Evolutionary conservation across 2,113 vertebrate species (phyloP).

Genomic region (Sterrhoptilus dennistouni): DNA sequence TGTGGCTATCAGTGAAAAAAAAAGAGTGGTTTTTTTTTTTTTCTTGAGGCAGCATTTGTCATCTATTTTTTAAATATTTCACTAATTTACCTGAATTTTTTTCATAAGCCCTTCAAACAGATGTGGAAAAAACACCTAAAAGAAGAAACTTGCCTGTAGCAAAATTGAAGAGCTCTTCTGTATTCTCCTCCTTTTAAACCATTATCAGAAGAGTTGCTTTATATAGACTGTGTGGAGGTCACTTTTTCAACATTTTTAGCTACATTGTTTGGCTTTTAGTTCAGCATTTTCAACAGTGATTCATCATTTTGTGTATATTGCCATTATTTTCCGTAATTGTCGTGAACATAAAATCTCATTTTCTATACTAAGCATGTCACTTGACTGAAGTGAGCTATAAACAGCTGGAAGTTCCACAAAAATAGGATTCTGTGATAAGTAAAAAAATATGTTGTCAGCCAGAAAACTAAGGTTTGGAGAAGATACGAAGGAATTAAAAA

Average conservation of each 20-base stretch:
- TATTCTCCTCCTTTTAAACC: neutral
- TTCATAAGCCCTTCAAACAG: neutral
- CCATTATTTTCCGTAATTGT: neutral
- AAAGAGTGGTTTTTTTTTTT: neutral
- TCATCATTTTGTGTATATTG: neutral
- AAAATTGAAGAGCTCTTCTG: neutral
- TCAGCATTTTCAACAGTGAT: neutral
- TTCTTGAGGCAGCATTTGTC: neutral
- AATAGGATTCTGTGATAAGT: neutral
- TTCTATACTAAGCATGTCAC: neutral
- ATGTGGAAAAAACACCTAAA: neutral
- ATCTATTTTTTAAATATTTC: neutral
- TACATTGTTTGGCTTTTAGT: neutral
- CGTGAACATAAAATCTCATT: neutral
- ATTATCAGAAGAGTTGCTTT: neutral
- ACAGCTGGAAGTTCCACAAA: neutral
- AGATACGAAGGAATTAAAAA: neutral
- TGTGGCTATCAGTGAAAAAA: neutral
- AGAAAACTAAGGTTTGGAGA: neutral
- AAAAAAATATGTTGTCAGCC: neutral
- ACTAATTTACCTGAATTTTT: neutral
- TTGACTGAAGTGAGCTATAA: neutral
- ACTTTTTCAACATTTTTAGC: neutral
- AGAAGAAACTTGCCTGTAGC: neutral
- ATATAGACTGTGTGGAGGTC: neutral